A percentile compares a stretch with the other conserved stretches of the same genome.
Evolutionary conservation across 2,888 invertebrate species (phyloP).

Genomic region (Lasioglossum zephyrum): DNA sequence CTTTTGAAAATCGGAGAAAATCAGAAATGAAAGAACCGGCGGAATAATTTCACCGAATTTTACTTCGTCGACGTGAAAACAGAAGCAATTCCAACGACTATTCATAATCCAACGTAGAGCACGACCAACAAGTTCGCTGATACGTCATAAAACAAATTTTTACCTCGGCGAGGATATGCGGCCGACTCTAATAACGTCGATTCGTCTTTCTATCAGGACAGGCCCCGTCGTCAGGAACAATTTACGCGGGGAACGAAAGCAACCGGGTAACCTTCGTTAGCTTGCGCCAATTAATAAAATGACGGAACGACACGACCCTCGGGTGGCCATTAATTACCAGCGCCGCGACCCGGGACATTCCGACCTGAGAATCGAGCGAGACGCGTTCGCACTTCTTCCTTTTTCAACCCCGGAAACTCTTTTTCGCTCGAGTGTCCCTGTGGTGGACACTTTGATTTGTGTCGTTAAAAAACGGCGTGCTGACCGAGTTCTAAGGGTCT

Average conservation of each 20-base stretch:
- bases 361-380: not conserved
- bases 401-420: not conserved
- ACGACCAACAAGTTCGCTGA: not conserved
- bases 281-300: conserved; percentile 77
- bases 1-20: not conserved
- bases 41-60: not conserved
- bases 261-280: conserved; percentile 63
- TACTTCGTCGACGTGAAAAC: too few relatives aligned
- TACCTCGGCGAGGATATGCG: not conserved
- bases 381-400: not conserved
- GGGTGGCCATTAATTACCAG: conserved; percentile 10
- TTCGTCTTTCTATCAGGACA: conserved; percentile 38
- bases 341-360: not conserved
- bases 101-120: not conserved
- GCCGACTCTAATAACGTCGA: conserved; percentile 39
- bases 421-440: not conserved
- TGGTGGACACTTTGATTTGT: not conserved
- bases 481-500: not conserved
- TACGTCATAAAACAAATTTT: conserved; percentile 20
- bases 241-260: conserved; percentile 64
- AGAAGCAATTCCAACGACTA: not conserved
- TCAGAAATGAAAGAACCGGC: not conserved
- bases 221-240: conserved; percentile 59
- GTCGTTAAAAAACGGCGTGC: not conserved
- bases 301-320: conserved; percentile 63